Evolutionary conservation across 1,140 invertebrate species (phyloP).

Genomic region (Zaprionus inermis): DNA sequence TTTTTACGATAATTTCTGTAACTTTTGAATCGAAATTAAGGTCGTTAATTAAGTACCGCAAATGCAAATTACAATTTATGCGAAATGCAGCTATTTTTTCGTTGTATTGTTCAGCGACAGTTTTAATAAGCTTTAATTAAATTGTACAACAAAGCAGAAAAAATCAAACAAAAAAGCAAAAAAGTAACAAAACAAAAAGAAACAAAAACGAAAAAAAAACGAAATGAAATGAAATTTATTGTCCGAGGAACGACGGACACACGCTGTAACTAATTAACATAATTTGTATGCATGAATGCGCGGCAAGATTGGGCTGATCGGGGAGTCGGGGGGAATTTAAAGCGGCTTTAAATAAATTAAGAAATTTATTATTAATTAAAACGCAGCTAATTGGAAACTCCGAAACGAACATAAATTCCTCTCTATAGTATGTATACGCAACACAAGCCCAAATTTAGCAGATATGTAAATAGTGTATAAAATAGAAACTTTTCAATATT

Average conservation of each 20-base stretch:
- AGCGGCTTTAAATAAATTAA: conserved; percentile 73
- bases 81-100: conserved; percentile 23
- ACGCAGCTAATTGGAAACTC: conserved; percentile 57
- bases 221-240: conserved; percentile 12
- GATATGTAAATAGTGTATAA: conserved; percentile 33
- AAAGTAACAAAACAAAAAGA: conserved; percentile 29
- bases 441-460: conserved; percentile 54
- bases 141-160: conserved; percentile 37
- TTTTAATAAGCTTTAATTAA: conserved; percentile 78
- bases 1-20: conserved; percentile 20
- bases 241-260: conserved; percentile 20
- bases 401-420: conserved; percentile 22
- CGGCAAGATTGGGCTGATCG: conserved; percentile 26
- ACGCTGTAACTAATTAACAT: conserved; percentile 77
- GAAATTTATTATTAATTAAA: conserved; percentile 75
- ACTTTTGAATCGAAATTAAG: conserved; percentile 41
- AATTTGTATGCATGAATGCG: conserved; percentile 71
- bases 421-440: conserved; percentile 5
- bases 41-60: conserved; percentile 59
- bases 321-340: conserved; percentile 21
- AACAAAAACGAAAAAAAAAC: neutral
- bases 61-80: conserved; percentile 63
- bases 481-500: conserved; percentile 55
- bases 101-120: conserved; percentile 41
- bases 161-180: conserved; percentile 36